A percentile compares a stretch with the other conserved stretches of the same genome.
These are phyloP conservation scores for Myiotriccus ornatus DNA, from an alignment of 2,797 vertebrate genomes.

Conservation along the genomic window DNA sequence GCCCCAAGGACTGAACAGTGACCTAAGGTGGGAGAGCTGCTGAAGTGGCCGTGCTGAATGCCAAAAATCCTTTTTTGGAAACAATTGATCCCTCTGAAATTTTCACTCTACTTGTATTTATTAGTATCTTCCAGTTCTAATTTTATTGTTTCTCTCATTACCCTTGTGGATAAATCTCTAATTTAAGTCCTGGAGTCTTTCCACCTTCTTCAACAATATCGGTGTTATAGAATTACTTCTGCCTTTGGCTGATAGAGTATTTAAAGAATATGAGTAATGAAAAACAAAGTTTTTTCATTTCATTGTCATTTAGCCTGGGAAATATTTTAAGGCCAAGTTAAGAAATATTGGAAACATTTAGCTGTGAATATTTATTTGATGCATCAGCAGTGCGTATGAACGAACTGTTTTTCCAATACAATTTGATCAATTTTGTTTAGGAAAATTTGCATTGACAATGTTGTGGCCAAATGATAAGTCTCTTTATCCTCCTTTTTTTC, in stretches of 20 bases:
- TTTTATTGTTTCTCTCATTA: neutral
- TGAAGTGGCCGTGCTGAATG: neutral
- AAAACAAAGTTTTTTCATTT: slow-evolving; percentile 9
- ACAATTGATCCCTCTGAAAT: neutral
- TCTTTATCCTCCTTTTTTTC: neutral
- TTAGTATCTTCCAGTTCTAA: neutral
- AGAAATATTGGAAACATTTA: neutral
- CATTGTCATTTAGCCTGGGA: neutral
- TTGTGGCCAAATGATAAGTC: neutral
- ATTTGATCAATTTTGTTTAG: neutral
- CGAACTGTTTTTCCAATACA: neutral
- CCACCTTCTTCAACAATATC: neutral
- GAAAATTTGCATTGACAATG: neutral
- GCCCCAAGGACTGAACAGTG: neutral
- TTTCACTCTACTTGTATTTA: neutral
- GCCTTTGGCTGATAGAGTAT: slow-evolving; percentile 13
- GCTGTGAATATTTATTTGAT: neutral
- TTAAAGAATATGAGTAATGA: slow-evolving; percentile 6
- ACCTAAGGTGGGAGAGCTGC: neutral
- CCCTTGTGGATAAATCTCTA: slow-evolving; percentile 1
- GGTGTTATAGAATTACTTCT: neutral
- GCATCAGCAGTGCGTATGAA: neutral
- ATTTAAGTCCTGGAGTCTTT: slow-evolving; percentile 26
- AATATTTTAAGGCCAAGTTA: neutral
- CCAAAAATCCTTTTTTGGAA: neutral